phyloP scores from a whole-genome alignment of 2,797 vertebrate species.

The Xenopus petersii region DNA sequence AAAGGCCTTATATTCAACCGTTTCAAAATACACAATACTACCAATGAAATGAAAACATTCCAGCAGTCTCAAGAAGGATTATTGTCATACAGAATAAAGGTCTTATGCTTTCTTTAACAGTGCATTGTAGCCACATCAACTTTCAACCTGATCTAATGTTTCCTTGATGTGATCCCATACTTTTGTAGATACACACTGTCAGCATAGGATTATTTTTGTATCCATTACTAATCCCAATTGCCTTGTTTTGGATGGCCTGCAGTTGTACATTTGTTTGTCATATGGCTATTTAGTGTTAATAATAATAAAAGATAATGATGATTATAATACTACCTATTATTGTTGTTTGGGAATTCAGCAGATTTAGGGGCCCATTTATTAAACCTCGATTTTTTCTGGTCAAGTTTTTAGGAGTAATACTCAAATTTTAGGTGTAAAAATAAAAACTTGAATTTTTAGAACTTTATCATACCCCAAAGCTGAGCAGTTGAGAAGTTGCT shows the following conservation, averaged over 20 bases:
- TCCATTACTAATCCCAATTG: constrained; percentile 49
- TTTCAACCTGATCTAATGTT: constrained; percentile 42
- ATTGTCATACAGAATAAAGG: constrained; percentile 34
- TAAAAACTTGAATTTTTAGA: no score
- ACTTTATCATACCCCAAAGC: no score
- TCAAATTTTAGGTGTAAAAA: no score
- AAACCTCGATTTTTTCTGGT: no score
- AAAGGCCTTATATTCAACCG: no score
- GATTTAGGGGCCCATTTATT: no score
- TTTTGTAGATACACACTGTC: constrained; percentile 42
- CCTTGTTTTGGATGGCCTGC: constrained; percentile 38
- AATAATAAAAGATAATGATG: neutral
- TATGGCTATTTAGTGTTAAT: constrained; percentile 32
- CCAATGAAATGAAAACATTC: neutral
- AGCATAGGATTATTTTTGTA: constrained; percentile 47
- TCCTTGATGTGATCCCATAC: constrained; percentile 38
- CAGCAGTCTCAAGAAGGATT: constrained; percentile 16
- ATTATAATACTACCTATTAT: no score
- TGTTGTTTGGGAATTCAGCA: no score
- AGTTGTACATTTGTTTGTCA: constrained; percentile 37
- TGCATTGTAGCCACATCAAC: constrained; percentile 39
- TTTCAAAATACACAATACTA: no score
- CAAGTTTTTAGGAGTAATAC: no score
- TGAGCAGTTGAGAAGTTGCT: no score
- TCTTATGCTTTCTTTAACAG: constrained; percentile 38